A percentile compares a stretch with the other conserved stretches of the same genome.
Evolutionary conservation across 2,888 invertebrate genomes (phyloP).

Genomic region (Nysson spinosus): DNA sequence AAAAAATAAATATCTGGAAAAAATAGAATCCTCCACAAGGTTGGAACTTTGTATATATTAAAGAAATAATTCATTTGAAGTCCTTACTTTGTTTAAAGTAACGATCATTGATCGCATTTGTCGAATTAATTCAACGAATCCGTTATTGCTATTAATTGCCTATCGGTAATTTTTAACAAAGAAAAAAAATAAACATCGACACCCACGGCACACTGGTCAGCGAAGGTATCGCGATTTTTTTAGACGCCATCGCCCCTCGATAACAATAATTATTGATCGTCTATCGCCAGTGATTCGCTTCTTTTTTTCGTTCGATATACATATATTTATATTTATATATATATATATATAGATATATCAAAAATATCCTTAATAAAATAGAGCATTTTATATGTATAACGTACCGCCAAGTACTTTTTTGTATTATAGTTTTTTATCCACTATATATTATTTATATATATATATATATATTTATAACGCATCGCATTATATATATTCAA

Average conservation of each 20-base stretch:
- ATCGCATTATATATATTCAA: conserved; percentile 40
- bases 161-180: neutral
- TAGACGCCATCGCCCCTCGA: conserved; percentile 27
- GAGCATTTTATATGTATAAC: conserved; percentile 73
- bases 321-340: conserved; percentile 61
- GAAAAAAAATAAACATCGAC: conserved; percentile 2
- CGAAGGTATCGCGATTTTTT: conserved; percentile 16
- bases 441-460: conserved; percentile 52
- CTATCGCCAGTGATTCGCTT: conserved; percentile 39
- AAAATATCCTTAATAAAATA: conserved; percentile 78
- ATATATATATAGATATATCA: conserved; percentile 76
- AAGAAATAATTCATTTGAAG: too few species aligned
- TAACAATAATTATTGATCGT: conserved; percentile 57
- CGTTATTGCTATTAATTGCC: too few species aligned
- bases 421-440: conserved; percentile 63
- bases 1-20: neutral
- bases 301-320: conserved; percentile 47
- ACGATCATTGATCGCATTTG: too few species aligned
- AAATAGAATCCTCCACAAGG: neutral
- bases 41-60: too few species aligned
- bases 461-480: conserved; percentile 43
- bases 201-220: conserved; percentile 48
- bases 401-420: conserved; percentile 69
- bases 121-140: too few species aligned
- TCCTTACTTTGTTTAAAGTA: too few species aligned